Evolutionary conservation across 2,113 vertebrate genomes (phyloP).

Genomic region (Mohoua ochrocephala): DNA sequence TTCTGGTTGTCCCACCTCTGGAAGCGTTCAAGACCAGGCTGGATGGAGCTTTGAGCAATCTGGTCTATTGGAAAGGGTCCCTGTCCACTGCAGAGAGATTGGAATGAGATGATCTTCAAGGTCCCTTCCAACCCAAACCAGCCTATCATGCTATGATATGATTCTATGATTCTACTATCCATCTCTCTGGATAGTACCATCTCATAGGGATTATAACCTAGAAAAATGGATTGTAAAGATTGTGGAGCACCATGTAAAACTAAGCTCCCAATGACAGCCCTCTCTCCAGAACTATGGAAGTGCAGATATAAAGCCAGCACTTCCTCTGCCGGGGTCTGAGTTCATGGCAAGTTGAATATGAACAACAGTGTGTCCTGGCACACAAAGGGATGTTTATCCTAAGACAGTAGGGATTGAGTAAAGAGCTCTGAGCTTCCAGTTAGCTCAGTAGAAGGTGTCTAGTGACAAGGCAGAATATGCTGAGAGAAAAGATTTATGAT

Average conservation of each 20-base stretch:
- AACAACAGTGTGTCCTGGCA: background rate
- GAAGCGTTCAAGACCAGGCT: background rate
- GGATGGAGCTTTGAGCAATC: background rate
- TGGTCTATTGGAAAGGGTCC: background rate
- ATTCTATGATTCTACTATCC: background rate
- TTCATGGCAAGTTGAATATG: background rate
- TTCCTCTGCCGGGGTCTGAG: background rate
- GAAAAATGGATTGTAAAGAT: background rate
- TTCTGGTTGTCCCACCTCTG: too few species aligned
- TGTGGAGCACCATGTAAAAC: background rate
- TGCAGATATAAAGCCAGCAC: background rate
- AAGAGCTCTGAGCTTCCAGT: background rate
- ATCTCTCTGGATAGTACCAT: background rate
- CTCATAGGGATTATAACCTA: background rate
- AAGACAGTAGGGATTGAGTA: background rate
- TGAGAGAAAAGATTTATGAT: background rate
- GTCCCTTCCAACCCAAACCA: background rate
- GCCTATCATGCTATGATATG: too few species aligned
- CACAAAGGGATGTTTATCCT: background rate
- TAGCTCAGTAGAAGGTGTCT: background rate
- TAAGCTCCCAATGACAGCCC: background rate
- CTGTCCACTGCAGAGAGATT: background rate
- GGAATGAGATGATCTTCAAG: fast-evolving
- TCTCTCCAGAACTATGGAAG: background rate
- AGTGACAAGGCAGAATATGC: background rate